Conservation (phyloP, 2,797 vertebrate species). For the Malacoctenus gilli region DNA sequence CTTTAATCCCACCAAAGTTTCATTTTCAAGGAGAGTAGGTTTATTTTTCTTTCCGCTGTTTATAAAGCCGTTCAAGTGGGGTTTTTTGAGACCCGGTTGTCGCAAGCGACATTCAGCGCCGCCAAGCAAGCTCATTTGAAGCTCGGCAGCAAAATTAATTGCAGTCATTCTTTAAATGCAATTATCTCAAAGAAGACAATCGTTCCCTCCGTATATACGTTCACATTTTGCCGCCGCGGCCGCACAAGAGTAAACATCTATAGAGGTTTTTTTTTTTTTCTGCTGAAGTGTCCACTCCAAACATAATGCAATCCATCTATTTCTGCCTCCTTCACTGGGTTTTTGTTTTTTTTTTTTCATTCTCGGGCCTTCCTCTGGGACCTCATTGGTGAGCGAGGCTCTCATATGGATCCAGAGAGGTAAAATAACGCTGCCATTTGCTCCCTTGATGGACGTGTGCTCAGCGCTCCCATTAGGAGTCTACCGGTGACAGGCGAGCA, state of each 20-base stretch:
- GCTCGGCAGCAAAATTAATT: background rate
- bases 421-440: slow-evolving; percentile 38
- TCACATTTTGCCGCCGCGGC: background rate
- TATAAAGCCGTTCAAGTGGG: too few relatives aligned
- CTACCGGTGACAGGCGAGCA: slow-evolving; percentile 35
- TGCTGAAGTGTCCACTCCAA: slow-evolving; percentile 28
- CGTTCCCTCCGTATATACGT: background rate
- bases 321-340: slow-evolving; percentile 2
- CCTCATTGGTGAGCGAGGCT: slow-evolving; percentile 47
- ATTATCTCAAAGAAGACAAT: slow-evolving; percentile 6
- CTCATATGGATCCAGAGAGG: slow-evolving; percentile 28
- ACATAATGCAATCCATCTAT: slow-evolving; percentile 23
- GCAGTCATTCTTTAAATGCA: background rate
- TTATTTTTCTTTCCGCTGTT: too few relatives aligned
- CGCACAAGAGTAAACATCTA: slow-evolving; percentile 4
- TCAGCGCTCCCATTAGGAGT: slow-evolving; percentile 50
- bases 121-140: background rate
- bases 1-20: background rate
- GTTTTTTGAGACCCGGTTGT: too few relatives aligned
- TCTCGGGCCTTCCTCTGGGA: slow-evolving; percentile 30
- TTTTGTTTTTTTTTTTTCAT: slow-evolving; percentile 14
- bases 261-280: slow-evolving; percentile 3
- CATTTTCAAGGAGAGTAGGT: too few relatives aligned
- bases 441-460: slow-evolving; percentile 45
- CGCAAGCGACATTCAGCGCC: too few relatives aligned